Base-by-base conservation (phyloP, 1,140 invertebrate species). In the Gonatopus flavifemur region DNA sequence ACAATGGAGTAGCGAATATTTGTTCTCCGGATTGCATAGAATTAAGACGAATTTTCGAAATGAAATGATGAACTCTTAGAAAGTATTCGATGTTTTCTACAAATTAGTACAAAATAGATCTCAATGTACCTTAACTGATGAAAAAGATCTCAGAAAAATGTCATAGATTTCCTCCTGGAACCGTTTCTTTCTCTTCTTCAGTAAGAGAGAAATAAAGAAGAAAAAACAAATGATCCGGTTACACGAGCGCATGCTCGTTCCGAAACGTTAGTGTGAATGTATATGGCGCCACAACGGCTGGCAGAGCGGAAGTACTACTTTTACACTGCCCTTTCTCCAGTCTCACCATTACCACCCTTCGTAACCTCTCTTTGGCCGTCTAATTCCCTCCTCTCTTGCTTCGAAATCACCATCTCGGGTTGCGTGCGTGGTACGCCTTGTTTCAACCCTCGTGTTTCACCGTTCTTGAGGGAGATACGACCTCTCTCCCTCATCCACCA, bases 241-340 rank as follows among this genome's bases (percentile, higher is more conserved):
- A 49, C 45, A 36, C 44, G 24, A 24, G 53, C 59, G 59, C 58
- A 54, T 50, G 58, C 57, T 16, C 58, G 40, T 10, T 13, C 4
- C 20, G 38, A 12, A 12, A n/a, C 28, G 7, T 16, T 5, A 28
- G 42, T 41, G 20, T 15, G 35, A 3, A 25, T 24, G 39, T 49
- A 30, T 18, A 39, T 58, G 66, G 66, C 66, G 66, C 64, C 64
- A 55, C 49, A 51, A 57, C 59, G 65, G 47, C 65, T 66, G 64
- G 46, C 53, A 38, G 50, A 66, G 50, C 67, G 68, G 68, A 70
- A 70, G 68, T 66, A 62, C 65, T 67, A 67, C 66, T 69, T 69
- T 69, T 67, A 69, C 55, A 57, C 44, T 45, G 30, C 55, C 55
- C 50, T 49, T 53, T 24, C 15, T 22, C 13, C 22, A 40, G 32